phyloP scores from a whole-genome alignment of 2,888 invertebrate species.

The Theodoxus fluviatilis region DNA sequence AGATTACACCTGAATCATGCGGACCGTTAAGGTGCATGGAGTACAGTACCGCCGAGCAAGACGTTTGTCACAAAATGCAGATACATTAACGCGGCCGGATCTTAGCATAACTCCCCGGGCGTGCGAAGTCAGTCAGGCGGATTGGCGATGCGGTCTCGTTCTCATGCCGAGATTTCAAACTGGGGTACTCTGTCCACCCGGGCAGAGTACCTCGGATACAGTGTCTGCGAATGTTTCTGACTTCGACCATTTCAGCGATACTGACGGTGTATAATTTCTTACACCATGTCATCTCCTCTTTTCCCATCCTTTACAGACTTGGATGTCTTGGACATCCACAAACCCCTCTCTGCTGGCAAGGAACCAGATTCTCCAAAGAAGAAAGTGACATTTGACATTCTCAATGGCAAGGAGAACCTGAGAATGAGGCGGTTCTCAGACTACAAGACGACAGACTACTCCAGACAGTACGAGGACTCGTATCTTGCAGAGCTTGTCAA shows the following conservation, averaged over 20 bases:
- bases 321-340: slow-evolving; percentile 20
- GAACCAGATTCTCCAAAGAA: slow-evolving; percentile 55
- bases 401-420: slow-evolving; percentile 50
- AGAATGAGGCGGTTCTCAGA: slow-evolving; percentile 40
- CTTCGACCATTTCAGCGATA: background rate
- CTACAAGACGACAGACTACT: slow-evolving; percentile 36
- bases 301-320: slow-evolving; percentile 36
- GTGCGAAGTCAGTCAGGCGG: too few species aligned
- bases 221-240: background rate
- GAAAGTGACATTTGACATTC: slow-evolving; percentile 53
- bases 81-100: too few species aligned
- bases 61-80: too few species aligned
- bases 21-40: too few species aligned
- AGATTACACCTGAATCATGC: too few species aligned
- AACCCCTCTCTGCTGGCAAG: too few species aligned
- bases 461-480: slow-evolving; percentile 35
- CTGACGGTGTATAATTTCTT: background rate
- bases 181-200: too few species aligned
- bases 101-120: too few species aligned
- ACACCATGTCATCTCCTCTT: background rate
- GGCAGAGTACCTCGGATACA: too few species aligned
- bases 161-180: too few species aligned
- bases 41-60: too few species aligned
- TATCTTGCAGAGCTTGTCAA: slow-evolving; percentile 44
- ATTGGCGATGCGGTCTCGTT: too few species aligned